A percentile compares a stretch with the other conserved stretches of the same genome.
Conservation (phyloP, 2,888 invertebrate species). For the Microctonus brassicae region DNA sequence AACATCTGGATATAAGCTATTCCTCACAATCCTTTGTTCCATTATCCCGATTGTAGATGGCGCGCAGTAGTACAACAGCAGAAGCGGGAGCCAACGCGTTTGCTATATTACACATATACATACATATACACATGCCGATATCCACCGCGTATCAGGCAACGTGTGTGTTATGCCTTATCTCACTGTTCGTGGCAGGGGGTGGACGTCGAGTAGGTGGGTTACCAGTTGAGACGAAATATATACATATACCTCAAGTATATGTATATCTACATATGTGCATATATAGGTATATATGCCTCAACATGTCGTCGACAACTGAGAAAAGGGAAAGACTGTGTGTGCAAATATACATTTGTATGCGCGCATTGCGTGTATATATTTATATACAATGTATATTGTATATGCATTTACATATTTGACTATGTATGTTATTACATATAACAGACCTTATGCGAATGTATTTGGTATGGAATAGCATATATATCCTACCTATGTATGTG, state of each 20-base stretch:
- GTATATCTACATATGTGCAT: not conserved
- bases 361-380: not conserved
- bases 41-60: not conserved
- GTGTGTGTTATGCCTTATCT: slow-evolving; percentile 67
- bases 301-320: not conserved
- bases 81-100: not conserved
- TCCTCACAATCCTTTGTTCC: slow-evolving; percentile 2
- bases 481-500: slow-evolving; percentile 14
- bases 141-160: slow-evolving; percentile 67
- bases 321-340: slow-evolving; percentile 2
- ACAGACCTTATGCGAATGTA: slow-evolving; percentile 6
- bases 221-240: slow-evolving; percentile 36
- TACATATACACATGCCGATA: slow-evolving; percentile 52
- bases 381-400: not conserved
- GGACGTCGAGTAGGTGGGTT: slow-evolving; percentile 18
- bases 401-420: not conserved
- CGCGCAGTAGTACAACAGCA: not conserved
- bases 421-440: not conserved
- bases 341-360: not conserved
- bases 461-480: not conserved
- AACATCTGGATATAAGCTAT: not conserved
- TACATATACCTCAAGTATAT: not conserved
- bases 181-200: slow-evolving; percentile 28
- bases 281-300: not conserved
- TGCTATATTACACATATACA: not conserved